Evolutionary conservation across 2,797 vertebrate species (phyloP), one percentile per base, ranked within the genome.

Genomic region (Sebastes kiyomatsui): DNA sequence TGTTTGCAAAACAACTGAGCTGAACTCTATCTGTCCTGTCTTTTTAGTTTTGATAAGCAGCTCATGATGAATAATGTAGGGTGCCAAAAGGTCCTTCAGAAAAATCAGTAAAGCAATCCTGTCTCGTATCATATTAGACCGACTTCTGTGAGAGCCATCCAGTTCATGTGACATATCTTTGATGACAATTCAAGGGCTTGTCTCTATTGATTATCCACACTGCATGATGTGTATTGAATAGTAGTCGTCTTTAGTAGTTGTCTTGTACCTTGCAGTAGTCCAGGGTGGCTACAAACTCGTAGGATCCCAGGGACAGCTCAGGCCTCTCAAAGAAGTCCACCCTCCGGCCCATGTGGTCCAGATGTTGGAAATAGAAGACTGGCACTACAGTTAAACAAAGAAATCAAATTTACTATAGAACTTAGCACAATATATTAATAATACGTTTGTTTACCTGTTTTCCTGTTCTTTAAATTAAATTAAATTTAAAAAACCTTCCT

Each of bases 241-340:
- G 6, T 33, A 33, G 59, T 27, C 1, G 52, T 56, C 10, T 14
- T 8, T 1, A 25, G 35, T n/a, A 6, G 30, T 46, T 22, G 23
- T 28, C 2, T 1, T 90, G 93, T 94, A 99, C 99, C 93, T 96
- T 96, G 96, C 99, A 99, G 81, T 99, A 99, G 88, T 99, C 98
- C 92, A 96, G 65, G 28, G 97, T 99, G 79, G 98, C 98, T 22
- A 91, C 86, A 7, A 97, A 99, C 78, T 99, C 98, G 0, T 99
- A 99, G 11, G 98, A 99, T 33, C 98, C 99, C 79, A 99, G 93
- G 1, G 97, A 99, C 25, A 99, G 94, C 89, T 99, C 98, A 0
- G 98, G 97, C 87, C 95, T 97, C 88, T 99, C 97, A 1, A 96
- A 97, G 88, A 97, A 92, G 92, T 99, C 98, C 88, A 97, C 92